Base-by-base conservation (phyloP, 2,113 vertebrate genomes). In the Archocentrus centrarchus region DNA sequence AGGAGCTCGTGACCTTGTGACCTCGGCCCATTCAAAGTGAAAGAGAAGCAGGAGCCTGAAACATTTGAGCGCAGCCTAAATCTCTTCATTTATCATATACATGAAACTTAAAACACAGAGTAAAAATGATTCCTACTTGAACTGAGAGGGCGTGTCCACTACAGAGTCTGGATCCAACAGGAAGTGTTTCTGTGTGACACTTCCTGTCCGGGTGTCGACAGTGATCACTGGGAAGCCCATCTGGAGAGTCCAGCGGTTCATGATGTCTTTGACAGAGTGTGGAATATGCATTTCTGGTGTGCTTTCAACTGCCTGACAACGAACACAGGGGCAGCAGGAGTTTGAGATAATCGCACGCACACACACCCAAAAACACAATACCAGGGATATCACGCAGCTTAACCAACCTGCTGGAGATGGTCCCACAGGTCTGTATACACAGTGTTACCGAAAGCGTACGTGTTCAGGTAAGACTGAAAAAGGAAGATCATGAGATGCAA, bases 201-300 rank as follows among this genome's bases (percentile, higher is more conserved):
- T 0, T 81, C 98, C 98, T 0, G n/a, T 94, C 1, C 0, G 0
- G 4, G 98, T 99, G 86, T 99, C 1, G 8, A 98, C 93, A 0
- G 95, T 97, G 62, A 99, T 88, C 75, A 98, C 85, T 0, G 98
- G 98, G 86, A 97, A 99, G 84, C 98, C 98, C 97, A 99, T 99
- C 93, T 99, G 98, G 30, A 98, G 96, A 0, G 90, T 97, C 98
- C 98, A 99, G 75, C 95, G 96, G 68, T 98, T 96, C 98, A 99
- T 98, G 92, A 99, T 99, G 50, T 95, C 1, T 0, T 91, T 61
- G 84, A 99, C 89, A 0, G 0, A 14, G 61, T 0, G 0, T 0
- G 97, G 97, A 61, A 98, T 93, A 0, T 0, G 0, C 9, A 96
- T 0, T 0, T 75, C 80, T 22, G 1, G 1, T 0, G 13, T 70